Conservation (phyloP, 2,113 vertebrate species). For the Thinocorus orbignyianus region DNA sequence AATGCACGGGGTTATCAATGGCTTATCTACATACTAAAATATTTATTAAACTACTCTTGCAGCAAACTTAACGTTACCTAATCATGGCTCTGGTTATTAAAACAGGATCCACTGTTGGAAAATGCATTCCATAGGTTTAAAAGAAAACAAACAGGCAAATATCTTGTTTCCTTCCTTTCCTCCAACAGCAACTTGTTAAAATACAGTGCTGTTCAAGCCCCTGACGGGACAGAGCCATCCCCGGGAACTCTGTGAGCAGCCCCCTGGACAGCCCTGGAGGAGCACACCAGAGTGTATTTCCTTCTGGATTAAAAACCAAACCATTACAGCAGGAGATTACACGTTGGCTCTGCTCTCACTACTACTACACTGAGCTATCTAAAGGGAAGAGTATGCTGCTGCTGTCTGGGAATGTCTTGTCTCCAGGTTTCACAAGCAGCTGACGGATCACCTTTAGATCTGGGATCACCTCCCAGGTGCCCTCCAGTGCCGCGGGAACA, state of each 20-base stretch:
- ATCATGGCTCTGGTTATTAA: not conserved
- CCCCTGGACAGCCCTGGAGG: not conserved
- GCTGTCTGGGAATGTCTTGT: not conserved
- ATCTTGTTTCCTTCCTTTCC: not conserved
- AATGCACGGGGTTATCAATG: not conserved
- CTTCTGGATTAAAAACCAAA: not conserved
- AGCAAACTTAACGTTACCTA: not conserved
- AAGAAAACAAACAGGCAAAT: not conserved
- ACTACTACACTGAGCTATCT: not conserved
- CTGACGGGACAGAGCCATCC: fast-evolving
- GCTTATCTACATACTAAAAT: slow-evolving; percentile 15
- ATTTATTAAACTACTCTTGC: not conserved
- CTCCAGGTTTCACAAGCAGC: not conserved
- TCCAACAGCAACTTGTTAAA: not conserved
- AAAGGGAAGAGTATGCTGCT: not conserved
- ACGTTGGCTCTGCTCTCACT: not conserved
- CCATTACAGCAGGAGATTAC: not conserved
- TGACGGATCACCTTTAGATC: not conserved
- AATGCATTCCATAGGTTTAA: not conserved
- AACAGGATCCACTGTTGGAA: not conserved
- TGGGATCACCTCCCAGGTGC: not conserved
- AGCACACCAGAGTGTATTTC: not conserved
- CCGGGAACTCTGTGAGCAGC: fast-evolving
- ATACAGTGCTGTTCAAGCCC: not conserved
- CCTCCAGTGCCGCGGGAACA: not conserved